Evolutionary conservation across 1,140 invertebrate species (phyloP).

Genomic region (Dendrolimus punctatus): DNA sequence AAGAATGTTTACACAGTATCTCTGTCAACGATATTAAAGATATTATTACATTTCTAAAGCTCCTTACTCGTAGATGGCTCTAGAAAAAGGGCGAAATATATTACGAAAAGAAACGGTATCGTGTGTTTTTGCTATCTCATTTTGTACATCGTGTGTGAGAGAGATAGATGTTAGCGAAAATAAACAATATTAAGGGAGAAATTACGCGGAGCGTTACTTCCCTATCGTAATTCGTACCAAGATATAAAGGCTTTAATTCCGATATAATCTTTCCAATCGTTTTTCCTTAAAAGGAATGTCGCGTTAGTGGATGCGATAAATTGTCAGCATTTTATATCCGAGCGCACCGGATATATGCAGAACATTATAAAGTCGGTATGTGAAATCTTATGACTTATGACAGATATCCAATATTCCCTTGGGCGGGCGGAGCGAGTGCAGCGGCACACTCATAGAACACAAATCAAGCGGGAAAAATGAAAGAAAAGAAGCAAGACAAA

Average conservation of each 20-base stretch:
- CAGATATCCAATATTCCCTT: slow-evolving; percentile 46
- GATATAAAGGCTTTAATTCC: background rate
- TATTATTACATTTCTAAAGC: slow-evolving; percentile 46
- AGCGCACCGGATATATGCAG: slow-evolving; percentile 15
- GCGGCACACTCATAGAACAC: slow-evolving; percentile 45
- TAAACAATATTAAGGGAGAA: slow-evolving; percentile 17
- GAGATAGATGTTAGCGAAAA: slow-evolving; percentile 3
- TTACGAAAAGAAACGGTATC: slow-evolving; percentile 10
- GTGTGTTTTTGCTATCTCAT: slow-evolving; percentile 7
- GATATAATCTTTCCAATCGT: too few species aligned
- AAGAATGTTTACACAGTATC: slow-evolving; percentile 38
- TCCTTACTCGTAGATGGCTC: slow-evolving; percentile 7
- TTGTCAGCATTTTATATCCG: slow-evolving; percentile 17
- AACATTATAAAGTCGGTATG: slow-evolving; percentile 37
- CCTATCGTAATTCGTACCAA: slow-evolving; percentile 3
- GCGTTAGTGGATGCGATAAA: slow-evolving; percentile 13
- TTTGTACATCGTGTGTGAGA: slow-evolving; percentile 7
- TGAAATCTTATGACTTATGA: slow-evolving; percentile 47
- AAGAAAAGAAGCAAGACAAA: slow-evolving; percentile 46
- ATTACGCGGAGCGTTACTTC: slow-evolving; percentile 12
- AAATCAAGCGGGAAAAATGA: slow-evolving; percentile 50
- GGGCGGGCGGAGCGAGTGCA: slow-evolving; percentile 28
- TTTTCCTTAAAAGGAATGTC: slow-evolving; percentile 4
- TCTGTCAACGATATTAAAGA: slow-evolving; percentile 36
- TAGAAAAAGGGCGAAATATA: slow-evolving; percentile 20